phyloP scores from a whole-genome alignment of 2,797 vertebrate species.

The Staurois parvus region DNA sequence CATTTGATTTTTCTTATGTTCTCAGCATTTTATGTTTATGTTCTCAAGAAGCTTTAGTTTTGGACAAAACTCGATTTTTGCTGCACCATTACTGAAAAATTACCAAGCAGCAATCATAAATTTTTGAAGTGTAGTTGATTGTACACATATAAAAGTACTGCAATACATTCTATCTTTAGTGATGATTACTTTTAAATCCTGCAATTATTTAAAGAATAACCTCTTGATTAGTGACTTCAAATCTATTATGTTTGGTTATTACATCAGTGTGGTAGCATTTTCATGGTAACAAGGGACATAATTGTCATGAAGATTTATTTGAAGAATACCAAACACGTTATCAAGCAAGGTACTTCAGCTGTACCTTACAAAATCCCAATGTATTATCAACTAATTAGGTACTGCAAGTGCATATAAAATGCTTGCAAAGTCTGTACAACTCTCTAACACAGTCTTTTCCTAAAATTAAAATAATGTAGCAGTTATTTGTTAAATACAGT shows the following conservation, averaged over 20 bases:
- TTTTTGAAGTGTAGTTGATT: slow-evolving; percentile 71
- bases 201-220: slow-evolving; percentile 71
- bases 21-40: too few species aligned
- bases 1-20: not conserved
- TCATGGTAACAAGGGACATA: slow-evolving; percentile 73
- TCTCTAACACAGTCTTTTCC: slow-evolving; percentile 61
- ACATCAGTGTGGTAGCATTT: slow-evolving; percentile 69
- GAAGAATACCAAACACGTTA: slow-evolving; percentile 67
- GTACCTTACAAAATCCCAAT: slow-evolving; percentile 63
- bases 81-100: not conserved
- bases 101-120: slow-evolving; percentile 66
- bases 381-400: slow-evolving; percentile 71
- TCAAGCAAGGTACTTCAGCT: slow-evolving; percentile 67
- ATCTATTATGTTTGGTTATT: slow-evolving; percentile 71
- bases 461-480: slow-evolving; percentile 64
- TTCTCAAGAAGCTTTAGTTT: not conserved
- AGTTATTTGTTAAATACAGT: slow-evolving; percentile 1
- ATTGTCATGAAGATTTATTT: slow-evolving; percentile 72
- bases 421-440: slow-evolving; percentile 62
- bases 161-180: slow-evolving; percentile 63
- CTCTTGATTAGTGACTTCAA: slow-evolving; percentile 67
- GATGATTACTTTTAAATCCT: slow-evolving; percentile 70
- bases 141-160: slow-evolving; percentile 60
- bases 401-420: slow-evolving; percentile 62
- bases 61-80: not conserved